Conservation (phyloP, 2,888 invertebrate species). For the Tillus elongatus region DNA sequence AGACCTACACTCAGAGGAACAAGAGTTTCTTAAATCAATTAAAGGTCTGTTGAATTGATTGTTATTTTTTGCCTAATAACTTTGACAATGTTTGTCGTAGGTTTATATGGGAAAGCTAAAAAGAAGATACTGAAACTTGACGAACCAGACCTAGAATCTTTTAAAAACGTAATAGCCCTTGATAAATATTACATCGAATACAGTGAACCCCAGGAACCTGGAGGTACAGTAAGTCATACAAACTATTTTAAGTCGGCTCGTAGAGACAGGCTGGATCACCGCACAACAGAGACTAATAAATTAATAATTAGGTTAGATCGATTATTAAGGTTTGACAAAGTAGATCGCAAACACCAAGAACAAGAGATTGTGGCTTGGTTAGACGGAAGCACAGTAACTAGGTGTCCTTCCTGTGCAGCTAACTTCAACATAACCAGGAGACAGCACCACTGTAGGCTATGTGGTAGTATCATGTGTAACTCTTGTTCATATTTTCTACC, state of each 20-base stretch:
- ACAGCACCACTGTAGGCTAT: slow-evolving; percentile 93
- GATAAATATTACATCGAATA: slow-evolving; percentile 40
- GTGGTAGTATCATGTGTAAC: slow-evolving; percentile 88
- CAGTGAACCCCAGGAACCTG: slow-evolving; percentile 55
- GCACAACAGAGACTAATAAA: slow-evolving; percentile 92
- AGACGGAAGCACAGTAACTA: slow-evolving; percentile 78
- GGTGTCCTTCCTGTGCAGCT: slow-evolving; percentile 87
- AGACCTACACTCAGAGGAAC: slow-evolving; percentile 77
- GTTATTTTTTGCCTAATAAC: slow-evolving; percentile 5
- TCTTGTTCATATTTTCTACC: slow-evolving; percentile 82
- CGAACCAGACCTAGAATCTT: slow-evolving; percentile 54
- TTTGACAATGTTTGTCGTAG: slow-evolving; percentile 32
- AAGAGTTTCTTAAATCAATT: slow-evolving; percentile 69
- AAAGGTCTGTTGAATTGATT: slow-evolving; percentile 59
- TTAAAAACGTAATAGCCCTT: slow-evolving; percentile 43
- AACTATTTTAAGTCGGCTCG: slow-evolving; percentile 66
- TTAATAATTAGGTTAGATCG: slow-evolving; percentile 88
- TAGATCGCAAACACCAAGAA: slow-evolving; percentile 64
- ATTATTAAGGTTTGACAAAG: slow-evolving; percentile 64
- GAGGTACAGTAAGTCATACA: slow-evolving; percentile 56
- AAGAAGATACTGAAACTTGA: slow-evolving; percentile 74
- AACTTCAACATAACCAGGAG: slow-evolving; percentile 78
- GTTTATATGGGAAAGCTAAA: slow-evolving; percentile 79
- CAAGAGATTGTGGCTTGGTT: slow-evolving; percentile 83
- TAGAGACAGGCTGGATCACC: slow-evolving; percentile 66